Base-by-base conservation (phyloP, 2,113 vertebrate species). In the Fulmarus glacialis region DNA sequence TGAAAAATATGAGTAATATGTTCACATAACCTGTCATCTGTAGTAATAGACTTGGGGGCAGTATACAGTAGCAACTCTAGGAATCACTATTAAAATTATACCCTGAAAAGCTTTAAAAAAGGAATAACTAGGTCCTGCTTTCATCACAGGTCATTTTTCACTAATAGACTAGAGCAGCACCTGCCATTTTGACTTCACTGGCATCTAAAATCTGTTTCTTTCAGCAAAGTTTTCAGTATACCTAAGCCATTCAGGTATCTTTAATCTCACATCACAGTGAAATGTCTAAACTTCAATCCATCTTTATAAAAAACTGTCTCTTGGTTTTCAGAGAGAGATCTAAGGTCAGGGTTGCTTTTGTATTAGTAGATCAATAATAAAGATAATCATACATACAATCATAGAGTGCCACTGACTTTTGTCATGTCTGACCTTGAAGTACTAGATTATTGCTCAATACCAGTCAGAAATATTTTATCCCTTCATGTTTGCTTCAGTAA, bases 341-440 rank as follows among this genome's bases (percentile, higher is more conserved):
- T 93, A 92, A 97, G 90, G 82, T 97, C 92, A 96, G 73, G 24
- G 38, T 94, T 89, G 90, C 70, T 97, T 94, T 94, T 94, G 8
- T 85, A 62, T 87, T 82, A 42, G 59, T 94, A 96, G 97, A 98
- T 98, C 96, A 98, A 96, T 97, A 98, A 97, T 86, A 95, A 90
- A 98, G 88, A 97, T 96, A 98, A 97, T 98, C 94, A 96, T 90
- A n/a, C 22, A 55, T 87, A 97, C 96, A 98, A 97, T 98, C 94
- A 96, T 90, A n/a, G 21, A 55, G 21, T 96, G 72, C 93, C 90
- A 95, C 62, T 97, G 87, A 97, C 52, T 95, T 97, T 87, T 96
- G 70, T 95, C 72, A 88, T 88, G 71, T 72, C 80, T 98, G 92
- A 98, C 93, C 92, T 98, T 98, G 91, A 98, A 78, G 66, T 92